phyloP scores from a whole-genome alignment of 2,113 vertebrate genomes.

The Cyprinus carpio region DNA sequence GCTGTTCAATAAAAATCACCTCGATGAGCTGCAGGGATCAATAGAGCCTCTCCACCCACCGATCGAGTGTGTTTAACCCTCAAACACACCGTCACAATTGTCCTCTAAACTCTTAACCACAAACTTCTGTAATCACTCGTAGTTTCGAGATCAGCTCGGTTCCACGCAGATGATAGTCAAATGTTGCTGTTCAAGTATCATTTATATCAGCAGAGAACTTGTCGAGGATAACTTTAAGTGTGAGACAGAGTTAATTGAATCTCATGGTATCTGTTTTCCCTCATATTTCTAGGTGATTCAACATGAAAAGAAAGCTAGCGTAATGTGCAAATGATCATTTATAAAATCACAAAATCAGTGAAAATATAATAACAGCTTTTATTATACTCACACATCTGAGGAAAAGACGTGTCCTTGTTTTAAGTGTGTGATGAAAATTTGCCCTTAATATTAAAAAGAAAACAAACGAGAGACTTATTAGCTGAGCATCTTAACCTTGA shows the following conservation, averaged over 20 bases:
- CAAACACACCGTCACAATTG: background rate
- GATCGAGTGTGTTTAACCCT: slow-evolving; percentile 7
- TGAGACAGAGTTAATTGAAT: background rate
- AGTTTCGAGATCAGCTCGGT: background rate
- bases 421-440: background rate
- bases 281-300: background rate
- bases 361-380: background rate
- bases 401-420: background rate
- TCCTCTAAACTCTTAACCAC: slow-evolving; percentile 12
- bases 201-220: background rate
- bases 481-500: background rate
- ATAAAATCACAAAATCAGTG: background rate
- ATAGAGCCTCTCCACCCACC: slow-evolving; percentile 3
- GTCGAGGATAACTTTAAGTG: background rate
- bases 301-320: background rate
- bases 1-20: slow-evolving; percentile 18
- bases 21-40: slow-evolving; percentile 41
- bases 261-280: background rate
- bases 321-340: background rate
- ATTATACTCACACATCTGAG: background rate
- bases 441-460: background rate
- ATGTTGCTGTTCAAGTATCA: slow-evolving; percentile 1
- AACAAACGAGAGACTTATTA: background rate
- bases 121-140: slow-evolving; percentile 18
- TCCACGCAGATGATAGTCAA: background rate